Conservation (phyloP, 2,888 invertebrate species). For the Pristionchus arcanus region DNA sequence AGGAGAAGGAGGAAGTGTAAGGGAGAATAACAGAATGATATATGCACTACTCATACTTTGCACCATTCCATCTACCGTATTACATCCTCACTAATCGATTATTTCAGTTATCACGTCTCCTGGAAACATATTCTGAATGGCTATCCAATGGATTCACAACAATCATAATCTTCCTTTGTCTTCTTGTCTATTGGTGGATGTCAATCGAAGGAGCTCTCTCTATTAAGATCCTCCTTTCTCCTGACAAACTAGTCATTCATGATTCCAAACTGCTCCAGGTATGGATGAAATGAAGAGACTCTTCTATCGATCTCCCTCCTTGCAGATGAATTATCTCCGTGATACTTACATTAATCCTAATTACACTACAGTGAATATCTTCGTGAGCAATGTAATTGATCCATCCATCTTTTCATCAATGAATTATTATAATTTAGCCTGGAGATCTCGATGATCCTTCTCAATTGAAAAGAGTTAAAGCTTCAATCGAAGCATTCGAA, state of each 20-base stretch:
- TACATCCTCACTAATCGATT: neutral
- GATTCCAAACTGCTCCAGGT: conserved; percentile 73
- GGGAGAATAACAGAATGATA: neutral
- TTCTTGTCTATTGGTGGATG: conserved; percentile 68
- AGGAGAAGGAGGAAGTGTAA: conserved; percentile 27
- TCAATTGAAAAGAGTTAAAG: conserved; percentile 61
- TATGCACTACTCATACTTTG: neutral
- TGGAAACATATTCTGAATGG: conserved; percentile 73
- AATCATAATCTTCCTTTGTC: conserved; percentile 67
- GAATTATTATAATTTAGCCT: conserved; percentile 61
- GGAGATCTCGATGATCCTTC: conserved; percentile 69
- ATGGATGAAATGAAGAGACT: neutral
- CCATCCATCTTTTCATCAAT: neutral
- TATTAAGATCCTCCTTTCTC: conserved; percentile 71
- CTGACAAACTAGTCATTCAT: conserved; percentile 74
- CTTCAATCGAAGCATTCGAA: conserved; percentile 71
- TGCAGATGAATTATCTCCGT: conserved; percentile 72
- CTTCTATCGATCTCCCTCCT: neutral
- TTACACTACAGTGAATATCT: conserved; percentile 73
- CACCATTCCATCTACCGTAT: conserved; percentile 1
- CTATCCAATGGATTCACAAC: conserved; percentile 73
- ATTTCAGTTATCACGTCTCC: conserved; percentile 57
- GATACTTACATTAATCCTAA: conserved; percentile 73
- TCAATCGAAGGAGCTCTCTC: conserved; percentile 67
- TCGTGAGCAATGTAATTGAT: conserved; percentile 70